These are phyloP conservation scores for Misgurnus anguillicaudatus DNA, from an alignment of 2,113 vertebrate species.

Conservation along the genomic window DNA sequence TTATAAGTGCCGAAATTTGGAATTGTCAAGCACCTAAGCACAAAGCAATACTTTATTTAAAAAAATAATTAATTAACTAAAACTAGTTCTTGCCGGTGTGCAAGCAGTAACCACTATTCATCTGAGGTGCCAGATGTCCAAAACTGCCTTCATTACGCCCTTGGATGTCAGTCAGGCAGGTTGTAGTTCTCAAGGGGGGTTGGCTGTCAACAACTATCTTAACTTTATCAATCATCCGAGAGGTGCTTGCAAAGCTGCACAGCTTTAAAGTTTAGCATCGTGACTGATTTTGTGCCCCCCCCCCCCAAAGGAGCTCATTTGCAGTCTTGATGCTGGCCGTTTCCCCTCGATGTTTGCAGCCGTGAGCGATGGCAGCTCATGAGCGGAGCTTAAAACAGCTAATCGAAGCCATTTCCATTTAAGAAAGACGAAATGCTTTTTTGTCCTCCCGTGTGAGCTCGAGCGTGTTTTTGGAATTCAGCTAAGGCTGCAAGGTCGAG, in stretches of 20 bases:
- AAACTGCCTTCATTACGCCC: not conserved
- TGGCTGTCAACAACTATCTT: conserved; percentile 56
- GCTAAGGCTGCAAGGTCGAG: conserved; percentile 21
- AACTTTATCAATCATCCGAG: conserved; percentile 59
- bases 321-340: conserved; percentile 49
- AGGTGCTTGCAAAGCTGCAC: conserved; percentile 31
- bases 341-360: conserved; percentile 21
- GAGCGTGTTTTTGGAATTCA: conserved; percentile 10
- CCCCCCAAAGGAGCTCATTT: conserved; percentile 53
- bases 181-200: conserved; percentile 36
- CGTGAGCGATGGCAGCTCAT: not conserved
- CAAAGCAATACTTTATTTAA: too few relatives aligned
- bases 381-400: conserved; percentile 17
- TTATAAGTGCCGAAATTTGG: too few relatives aligned
- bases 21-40: too few relatives aligned
- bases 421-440: conserved; percentile 10
- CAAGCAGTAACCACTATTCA: not conserved
- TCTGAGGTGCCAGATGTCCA: conserved; percentile 16
- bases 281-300: conserved; percentile 48
- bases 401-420: conserved; percentile 32
- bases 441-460: too few relatives aligned
- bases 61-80: too few relatives aligned
- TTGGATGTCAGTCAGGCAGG: conserved; percentile 41
- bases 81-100: not conserved
- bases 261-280: conserved; percentile 55